phyloP scores from a whole-genome alignment of 2,113 vertebrate species.

The Ochotona princeps region DNA sequence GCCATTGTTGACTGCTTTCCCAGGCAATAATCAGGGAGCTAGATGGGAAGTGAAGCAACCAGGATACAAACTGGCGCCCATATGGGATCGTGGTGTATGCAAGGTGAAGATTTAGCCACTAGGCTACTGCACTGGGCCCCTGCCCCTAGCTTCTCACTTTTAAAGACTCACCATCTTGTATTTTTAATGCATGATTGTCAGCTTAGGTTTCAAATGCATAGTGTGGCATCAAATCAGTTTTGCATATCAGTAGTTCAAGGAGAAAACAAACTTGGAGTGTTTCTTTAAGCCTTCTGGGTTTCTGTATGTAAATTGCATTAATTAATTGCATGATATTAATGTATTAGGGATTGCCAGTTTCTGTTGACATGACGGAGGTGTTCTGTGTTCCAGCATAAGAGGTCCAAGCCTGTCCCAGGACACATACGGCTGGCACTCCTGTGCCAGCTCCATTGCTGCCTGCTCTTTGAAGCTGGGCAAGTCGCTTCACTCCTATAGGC shows the following conservation, averaged over 20 bases:
- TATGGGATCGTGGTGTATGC: too few species aligned
- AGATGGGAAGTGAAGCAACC: too few species aligned
- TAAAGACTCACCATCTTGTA: neutral
- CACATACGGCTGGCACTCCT: neutral
- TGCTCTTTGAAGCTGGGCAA: neutral
- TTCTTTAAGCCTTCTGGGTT: neutral
- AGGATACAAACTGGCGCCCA: too few species aligned
- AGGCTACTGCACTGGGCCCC: too few species aligned
- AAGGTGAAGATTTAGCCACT: too few species aligned
- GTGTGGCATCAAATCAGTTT: neutral
- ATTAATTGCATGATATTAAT: neutral
- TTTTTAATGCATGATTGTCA: conserved; percentile 10
- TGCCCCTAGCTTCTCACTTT: conserved; percentile 2
- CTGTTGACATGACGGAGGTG: neutral
- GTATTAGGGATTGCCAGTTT: neutral
- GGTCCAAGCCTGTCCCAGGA: neutral
- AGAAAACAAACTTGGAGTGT: neutral
- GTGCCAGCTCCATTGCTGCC: neutral
- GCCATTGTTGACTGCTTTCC: too few species aligned
- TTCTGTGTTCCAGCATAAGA: neutral
- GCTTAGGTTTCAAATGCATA: conserved; percentile 23
- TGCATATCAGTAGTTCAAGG: neutral
- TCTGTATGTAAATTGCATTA: neutral
- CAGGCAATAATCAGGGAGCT: too few species aligned
- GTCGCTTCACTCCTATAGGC: neutral